Percentiles rank a stretch among this genome's conserved stretches.
These are phyloP conservation scores for Agrochola macilenta DNA, from an alignment of 2,888 invertebrate genomes.

Conservation along the genomic window DNA sequence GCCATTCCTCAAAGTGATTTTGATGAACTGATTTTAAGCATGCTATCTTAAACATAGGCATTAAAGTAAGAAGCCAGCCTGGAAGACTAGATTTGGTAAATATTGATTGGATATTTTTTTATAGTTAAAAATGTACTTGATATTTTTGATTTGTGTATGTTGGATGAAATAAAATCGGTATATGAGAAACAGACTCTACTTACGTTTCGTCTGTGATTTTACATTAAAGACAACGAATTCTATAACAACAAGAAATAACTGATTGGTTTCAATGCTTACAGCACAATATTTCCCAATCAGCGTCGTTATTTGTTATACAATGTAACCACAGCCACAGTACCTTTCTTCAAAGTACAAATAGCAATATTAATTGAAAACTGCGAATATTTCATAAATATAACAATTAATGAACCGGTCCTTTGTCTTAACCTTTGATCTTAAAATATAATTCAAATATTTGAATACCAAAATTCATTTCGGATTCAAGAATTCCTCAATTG, in stretches of 20 bases:
- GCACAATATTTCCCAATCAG: conserved; percentile 20
- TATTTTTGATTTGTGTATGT: no score
- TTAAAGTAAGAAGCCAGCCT: no score
- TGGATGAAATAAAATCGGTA: neutral
- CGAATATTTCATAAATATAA: conserved; percentile 48
- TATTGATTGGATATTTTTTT: no score
- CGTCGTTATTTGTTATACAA: conserved; percentile 15
- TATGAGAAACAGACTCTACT: neutral
- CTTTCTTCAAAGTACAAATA: conserved; percentile 37
- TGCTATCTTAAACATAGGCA: no score
- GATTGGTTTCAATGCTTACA: neutral
- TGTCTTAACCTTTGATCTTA: conserved; percentile 51
- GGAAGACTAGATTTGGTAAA: no score
- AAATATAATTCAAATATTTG: conserved; percentile 63
- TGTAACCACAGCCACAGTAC: conserved; percentile 3
- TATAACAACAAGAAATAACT: neutral
- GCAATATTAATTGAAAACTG: conserved; percentile 42
- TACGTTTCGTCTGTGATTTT: neutral
- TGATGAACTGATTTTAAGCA: no score
- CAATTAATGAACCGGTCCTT: conserved; percentile 49
- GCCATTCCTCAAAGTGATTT: no score
- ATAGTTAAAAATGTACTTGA: no score
- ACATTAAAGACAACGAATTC: neutral
- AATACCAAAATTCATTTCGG: conserved; percentile 52
- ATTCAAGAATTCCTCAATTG: conserved; percentile 57